phyloP scores from a whole-genome alignment of 1,140 invertebrate species.

The Ostrea denselamellosa region DNA sequence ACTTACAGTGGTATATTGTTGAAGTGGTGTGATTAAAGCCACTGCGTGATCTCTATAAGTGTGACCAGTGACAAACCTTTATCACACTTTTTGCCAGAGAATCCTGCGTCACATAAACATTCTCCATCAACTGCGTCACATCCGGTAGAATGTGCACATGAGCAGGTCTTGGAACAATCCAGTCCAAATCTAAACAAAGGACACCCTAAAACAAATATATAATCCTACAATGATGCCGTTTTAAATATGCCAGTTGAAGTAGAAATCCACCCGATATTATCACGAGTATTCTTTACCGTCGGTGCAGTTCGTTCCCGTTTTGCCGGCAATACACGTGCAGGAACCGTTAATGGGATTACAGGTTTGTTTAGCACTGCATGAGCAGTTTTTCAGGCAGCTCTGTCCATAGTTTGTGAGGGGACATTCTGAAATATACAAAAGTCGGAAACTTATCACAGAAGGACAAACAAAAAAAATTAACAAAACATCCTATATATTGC shows the following conservation, averaged over 20 bases:
- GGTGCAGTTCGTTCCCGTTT: not conserved
- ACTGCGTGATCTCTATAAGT: too few relatives aligned
- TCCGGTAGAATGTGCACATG: constrained; percentile 4
- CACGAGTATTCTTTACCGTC: not conserved
- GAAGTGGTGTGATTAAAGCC: too few relatives aligned
- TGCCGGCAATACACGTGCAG: constrained; percentile 1
- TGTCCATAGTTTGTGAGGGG: not conserved
- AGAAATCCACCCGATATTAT: not conserved
- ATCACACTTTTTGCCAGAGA: not conserved
- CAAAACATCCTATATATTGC: too few relatives aligned
- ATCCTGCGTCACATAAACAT: constrained; percentile 1
- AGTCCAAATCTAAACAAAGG: not conserved
- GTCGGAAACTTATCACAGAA: too few relatives aligned
- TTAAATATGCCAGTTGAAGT: not conserved
- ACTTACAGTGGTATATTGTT: too few relatives aligned
- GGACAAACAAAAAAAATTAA: too few relatives aligned
- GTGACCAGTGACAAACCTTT: not conserved
- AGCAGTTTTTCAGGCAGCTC: not conserved
- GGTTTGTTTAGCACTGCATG: not conserved
- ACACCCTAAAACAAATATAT: not conserved
- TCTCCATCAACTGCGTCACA: constrained; percentile 1
- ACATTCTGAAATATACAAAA: not conserved
- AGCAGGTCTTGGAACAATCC: not conserved
- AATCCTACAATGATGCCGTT: not conserved
- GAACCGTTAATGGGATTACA: not conserved